These are phyloP conservation scores for Porites evermanni DNA, from an alignment of 92 coral and sea anemone species.

Conservation along the genomic window DNA sequence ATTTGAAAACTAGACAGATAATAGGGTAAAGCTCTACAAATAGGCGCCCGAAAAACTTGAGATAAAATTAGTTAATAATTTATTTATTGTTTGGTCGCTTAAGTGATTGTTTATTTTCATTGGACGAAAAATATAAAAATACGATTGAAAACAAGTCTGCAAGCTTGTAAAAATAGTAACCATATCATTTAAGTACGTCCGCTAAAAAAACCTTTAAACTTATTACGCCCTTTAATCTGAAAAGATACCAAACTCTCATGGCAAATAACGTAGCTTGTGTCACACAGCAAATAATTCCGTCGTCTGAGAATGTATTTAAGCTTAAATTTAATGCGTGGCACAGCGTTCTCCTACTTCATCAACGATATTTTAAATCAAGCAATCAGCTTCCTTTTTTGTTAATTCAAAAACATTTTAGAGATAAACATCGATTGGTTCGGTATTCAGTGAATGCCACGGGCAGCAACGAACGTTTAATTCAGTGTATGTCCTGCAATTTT, in stretches of 20 bases:
- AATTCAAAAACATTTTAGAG: slow-evolving; percentile 10
- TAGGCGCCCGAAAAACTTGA: background rate
- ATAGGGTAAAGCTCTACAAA: background rate
- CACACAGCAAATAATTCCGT: no score
- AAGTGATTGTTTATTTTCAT: background rate
- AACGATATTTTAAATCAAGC: background rate
- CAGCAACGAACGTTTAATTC: background rate
- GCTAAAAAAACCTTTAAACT: no score
- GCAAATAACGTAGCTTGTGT: no score
- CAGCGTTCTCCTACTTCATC: background rate
- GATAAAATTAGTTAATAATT: no score
- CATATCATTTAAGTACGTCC: no score
- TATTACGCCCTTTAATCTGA: no score
- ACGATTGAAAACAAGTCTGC: background rate
- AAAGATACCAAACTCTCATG: no score
- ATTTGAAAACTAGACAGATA: background rate
- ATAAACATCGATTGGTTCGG: background rate
- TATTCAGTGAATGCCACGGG: background rate
- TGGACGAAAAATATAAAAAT: background rate
- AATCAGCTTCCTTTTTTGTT: slow-evolving; percentile 9
- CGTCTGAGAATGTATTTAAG: no score
- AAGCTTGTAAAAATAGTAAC: background rate
- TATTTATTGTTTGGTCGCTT: background rate
- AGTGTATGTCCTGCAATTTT: no score
- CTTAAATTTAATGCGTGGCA: no score